These are phyloP conservation scores for Scaptomyza caliginosa DNA, from an alignment of 2,888 invertebrate genomes.

Conservation along the genomic window DNA sequence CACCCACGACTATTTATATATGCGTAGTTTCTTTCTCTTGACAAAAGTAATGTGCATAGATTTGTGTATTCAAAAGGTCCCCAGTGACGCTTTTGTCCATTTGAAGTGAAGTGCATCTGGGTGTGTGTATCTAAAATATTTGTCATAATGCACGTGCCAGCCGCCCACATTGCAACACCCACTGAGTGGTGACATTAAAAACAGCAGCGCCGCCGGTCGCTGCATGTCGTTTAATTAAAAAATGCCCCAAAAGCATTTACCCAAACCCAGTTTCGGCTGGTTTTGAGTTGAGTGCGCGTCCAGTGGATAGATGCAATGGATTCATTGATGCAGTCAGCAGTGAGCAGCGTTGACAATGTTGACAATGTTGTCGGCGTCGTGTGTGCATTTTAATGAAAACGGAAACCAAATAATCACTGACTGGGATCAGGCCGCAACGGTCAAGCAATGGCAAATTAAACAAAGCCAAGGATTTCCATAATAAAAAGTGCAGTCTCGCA, in stretches of 20 bases:
- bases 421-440: conserved; percentile 53
- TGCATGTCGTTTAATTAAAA: conserved; percentile 77
- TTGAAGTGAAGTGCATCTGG: conserved; percentile 37
- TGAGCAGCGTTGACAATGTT: conserved; percentile 33
- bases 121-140: conserved; percentile 71
- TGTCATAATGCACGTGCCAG: conserved; percentile 73
- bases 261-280: conserved; percentile 18
- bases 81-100: conserved; percentile 20
- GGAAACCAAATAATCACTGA: conserved; percentile 77
- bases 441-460: conserved; percentile 65
- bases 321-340: conserved; percentile 44
- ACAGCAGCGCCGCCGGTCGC: conserved; percentile 41
- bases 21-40: background rate
- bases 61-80: conserved; percentile 19
- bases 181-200: conserved; percentile 67
- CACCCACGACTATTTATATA: background rate
- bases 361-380: conserved; percentile 23
- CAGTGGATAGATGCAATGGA: conserved; percentile 44
- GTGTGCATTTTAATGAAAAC: conserved; percentile 75
- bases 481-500: conserved; percentile 75
- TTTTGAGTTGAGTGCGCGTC: background rate
- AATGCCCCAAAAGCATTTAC: conserved; percentile 81
- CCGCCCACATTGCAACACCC: conserved; percentile 60
- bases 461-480: conserved; percentile 60
- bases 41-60: background rate